phyloP scores from a whole-genome alignment of 2,797 vertebrate genomes.

The Poeciliopsis infans region DNA sequence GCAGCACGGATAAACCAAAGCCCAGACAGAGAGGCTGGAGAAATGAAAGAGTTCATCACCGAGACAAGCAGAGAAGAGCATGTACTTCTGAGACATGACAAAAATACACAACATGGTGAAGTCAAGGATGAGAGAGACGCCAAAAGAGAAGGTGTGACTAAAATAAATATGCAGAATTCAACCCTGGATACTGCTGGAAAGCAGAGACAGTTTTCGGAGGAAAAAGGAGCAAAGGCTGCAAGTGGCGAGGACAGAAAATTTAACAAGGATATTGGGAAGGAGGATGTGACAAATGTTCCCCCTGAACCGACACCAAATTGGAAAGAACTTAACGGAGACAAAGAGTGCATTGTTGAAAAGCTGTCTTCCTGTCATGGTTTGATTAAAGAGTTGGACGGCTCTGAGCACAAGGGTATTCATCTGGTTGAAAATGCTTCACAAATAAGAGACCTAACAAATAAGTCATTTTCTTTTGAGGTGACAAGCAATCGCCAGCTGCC shows the following conservation, averaged over 20 bases:
- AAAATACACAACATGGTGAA: slow-evolving; percentile 10
- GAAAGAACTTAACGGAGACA: slow-evolving; percentile 42
- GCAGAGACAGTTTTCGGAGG: slow-evolving; percentile 14
- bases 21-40: background rate
- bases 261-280: slow-evolving; percentile 26
- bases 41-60: background rate
- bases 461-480: slow-evolving; percentile 41
- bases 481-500: slow-evolving; percentile 41
- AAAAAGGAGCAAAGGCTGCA: slow-evolving; percentile 1
- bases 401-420: slow-evolving; percentile 33
- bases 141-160: slow-evolving; percentile 23
- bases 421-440: slow-evolving; percentile 28
- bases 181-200: slow-evolving; percentile 21
- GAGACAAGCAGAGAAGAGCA: slow-evolving; percentile 12
- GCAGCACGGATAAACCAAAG: slow-evolving; percentile 26
- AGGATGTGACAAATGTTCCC: slow-evolving; percentile 51
- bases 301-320: slow-evolving; percentile 34
- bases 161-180: slow-evolving; percentile 20
- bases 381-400: slow-evolving; percentile 52
- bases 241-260: slow-evolving; percentile 35
- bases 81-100: slow-evolving; percentile 28
- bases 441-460: slow-evolving; percentile 47
- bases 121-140: slow-evolving; percentile 3
- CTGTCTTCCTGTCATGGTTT: slow-evolving; percentile 44
- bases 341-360: slow-evolving; percentile 32